phyloP scores from a whole-genome alignment of 2,888 invertebrate species.

The Serrognathus titanus region DNA sequence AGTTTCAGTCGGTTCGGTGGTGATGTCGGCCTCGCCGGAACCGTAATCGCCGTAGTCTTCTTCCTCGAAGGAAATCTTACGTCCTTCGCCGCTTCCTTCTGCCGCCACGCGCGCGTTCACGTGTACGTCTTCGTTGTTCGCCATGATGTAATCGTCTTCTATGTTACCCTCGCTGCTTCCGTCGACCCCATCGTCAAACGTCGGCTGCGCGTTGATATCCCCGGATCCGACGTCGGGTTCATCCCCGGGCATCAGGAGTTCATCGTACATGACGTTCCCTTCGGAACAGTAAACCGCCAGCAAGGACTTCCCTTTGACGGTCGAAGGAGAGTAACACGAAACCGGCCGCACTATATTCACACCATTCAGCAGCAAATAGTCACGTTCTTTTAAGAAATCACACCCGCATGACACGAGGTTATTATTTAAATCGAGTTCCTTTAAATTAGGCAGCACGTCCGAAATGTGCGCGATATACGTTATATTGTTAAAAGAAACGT shows the following conservation, averaged over 20 bases:
- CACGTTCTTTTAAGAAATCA: slow-evolving; percentile 61
- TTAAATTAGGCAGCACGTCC: slow-evolving; percentile 54
- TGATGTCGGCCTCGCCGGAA: slow-evolving; percentile 18
- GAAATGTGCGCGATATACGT: slow-evolving; percentile 57
- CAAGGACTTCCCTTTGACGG: slow-evolving; percentile 34
- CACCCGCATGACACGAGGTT: slow-evolving; percentile 72
- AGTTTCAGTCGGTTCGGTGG: slow-evolving; percentile 4
- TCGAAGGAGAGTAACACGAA: slow-evolving; percentile 37
- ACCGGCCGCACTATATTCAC: slow-evolving; percentile 36
- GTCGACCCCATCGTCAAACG: background rate
- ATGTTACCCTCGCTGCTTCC: slow-evolving; percentile 12
- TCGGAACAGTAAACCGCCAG: slow-evolving; percentile 17
- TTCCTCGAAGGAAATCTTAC: background rate
- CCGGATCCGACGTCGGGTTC: slow-evolving; percentile 17
- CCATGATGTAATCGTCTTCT: slow-evolving; percentile 15
- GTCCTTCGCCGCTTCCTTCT: slow-evolving; percentile 12
- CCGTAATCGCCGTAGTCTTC: slow-evolving; percentile 32
- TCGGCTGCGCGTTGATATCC: slow-evolving; percentile 1
- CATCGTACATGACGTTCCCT: slow-evolving; percentile 12
- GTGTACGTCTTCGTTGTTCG: background rate
- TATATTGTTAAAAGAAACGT: slow-evolving; percentile 62
- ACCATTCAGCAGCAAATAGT: slow-evolving; percentile 51
- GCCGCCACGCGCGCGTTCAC: background rate
- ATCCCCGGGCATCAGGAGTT: background rate
- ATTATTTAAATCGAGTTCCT: slow-evolving; percentile 62